Percentiles rank a stretch among this genome's conserved stretches.
phyloP scores from a whole-genome alignment of 2,797 vertebrate species.

The Rhinella marina region DNA sequence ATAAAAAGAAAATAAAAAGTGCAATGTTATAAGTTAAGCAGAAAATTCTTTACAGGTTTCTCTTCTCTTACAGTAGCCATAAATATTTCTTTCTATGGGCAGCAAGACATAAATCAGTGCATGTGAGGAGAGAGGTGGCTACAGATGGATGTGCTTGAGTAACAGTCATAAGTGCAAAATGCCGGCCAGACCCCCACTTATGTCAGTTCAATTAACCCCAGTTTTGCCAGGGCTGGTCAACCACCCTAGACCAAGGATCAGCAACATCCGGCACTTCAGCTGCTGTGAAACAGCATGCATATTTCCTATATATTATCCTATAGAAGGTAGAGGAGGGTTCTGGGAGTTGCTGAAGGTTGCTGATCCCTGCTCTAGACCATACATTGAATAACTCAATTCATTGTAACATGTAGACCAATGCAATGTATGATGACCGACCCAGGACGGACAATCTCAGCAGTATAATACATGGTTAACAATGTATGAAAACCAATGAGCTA shows the following conservation, averaged over 20 bases:
- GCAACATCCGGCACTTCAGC: too few species aligned
- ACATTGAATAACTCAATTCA: not conserved
- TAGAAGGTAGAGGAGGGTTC: too few species aligned
- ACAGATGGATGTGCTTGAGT: not conserved
- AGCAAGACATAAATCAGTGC: not conserved
- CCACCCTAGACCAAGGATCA: not conserved
- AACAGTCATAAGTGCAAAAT: not conserved
- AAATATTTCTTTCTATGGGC: not conserved
- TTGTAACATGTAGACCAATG: not conserved
- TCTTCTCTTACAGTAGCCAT: not conserved
- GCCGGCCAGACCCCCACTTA: not conserved
- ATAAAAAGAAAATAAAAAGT: conserved; percentile 15
- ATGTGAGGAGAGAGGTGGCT: not conserved
- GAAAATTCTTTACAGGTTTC: not conserved
- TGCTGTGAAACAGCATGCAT: too few species aligned
- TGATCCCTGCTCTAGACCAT: not conserved
- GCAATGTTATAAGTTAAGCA: conserved; percentile 19
- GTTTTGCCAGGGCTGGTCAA: not conserved
- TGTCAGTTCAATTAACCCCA: conserved; percentile 21
- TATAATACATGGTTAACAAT: not conserved
- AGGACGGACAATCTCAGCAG: not conserved
- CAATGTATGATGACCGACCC: not conserved
- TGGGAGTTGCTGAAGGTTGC: too few species aligned
- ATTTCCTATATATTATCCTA: too few species aligned
- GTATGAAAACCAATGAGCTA: not conserved